Conservation (phyloP, 2,888 invertebrate species). For the Leucophenga montana region DNA sequence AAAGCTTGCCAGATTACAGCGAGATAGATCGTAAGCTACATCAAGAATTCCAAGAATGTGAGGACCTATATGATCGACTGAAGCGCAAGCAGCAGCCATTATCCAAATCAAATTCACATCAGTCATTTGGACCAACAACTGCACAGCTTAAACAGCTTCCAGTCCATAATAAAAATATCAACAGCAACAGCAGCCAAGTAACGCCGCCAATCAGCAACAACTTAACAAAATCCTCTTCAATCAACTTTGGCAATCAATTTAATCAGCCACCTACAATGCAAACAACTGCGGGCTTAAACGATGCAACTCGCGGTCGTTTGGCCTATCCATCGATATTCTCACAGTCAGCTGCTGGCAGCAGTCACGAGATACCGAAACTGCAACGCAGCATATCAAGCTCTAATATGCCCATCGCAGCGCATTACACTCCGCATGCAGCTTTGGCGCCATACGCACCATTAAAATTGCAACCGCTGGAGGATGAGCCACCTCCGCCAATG, state of each 20-base stretch:
- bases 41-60: conserved; percentile 73
- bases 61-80: conserved; percentile 71
- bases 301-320: conserved; percentile 44
- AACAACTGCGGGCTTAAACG: neutral
- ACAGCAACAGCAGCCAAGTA: neutral
- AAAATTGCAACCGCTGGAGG: conserved; percentile 40
- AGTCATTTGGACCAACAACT: conserved; percentile 50
- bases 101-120: conserved; percentile 70
- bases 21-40: conserved; percentile 72
- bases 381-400: conserved; percentile 72
- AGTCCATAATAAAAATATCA: neutral
- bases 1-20: conserved; percentile 72
- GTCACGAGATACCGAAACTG: conserved; percentile 54
- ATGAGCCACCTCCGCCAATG: conserved; percentile 30
- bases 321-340: conserved; percentile 70
- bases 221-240: conserved; percentile 63
- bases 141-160: conserved; percentile 24
- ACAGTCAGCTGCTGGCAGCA: conserved; percentile 35
- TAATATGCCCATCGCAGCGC: conserved; percentile 55
- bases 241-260: conserved; percentile 52
- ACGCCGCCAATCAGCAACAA: conserved; percentile 29
- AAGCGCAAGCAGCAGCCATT: conserved; percentile 67
- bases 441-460: conserved; percentile 26
- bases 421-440: conserved; percentile 19
- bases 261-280: conserved; percentile 31